Percentiles rank a stretch among this genome's conserved stretches.
phyloP scores from a whole-genome alignment of 2,797 vertebrate genomes.

The Silurus lanzhouensis region DNA sequence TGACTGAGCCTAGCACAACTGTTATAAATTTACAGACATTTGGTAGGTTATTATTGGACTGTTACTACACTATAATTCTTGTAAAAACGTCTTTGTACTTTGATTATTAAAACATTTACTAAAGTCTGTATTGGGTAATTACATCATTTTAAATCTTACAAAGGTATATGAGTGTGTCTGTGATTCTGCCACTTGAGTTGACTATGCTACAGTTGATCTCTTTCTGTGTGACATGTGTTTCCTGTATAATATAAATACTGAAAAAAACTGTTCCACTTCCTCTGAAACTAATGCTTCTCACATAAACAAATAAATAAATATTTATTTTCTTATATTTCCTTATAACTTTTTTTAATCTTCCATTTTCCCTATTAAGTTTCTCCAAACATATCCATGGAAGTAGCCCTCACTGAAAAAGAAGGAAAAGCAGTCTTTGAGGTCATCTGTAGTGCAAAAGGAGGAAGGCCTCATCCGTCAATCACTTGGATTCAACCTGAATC shows the following conservation, averaged over 20 bases:
- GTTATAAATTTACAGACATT: constrained; percentile 67
- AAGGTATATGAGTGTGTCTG: neutral
- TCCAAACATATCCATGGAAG: constrained; percentile 69
- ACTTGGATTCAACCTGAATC: constrained; percentile 63
- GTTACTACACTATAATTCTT: neutral
- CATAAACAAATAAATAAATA: no score
- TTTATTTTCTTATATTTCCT: no score
- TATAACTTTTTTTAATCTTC: constrained; percentile 44
- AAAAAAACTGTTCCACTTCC: constrained; percentile 52
- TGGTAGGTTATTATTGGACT: constrained; percentile 59
- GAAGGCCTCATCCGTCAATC: constrained; percentile 70
- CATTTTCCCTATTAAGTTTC: constrained; percentile 59
- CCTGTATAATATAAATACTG: constrained; percentile 56
- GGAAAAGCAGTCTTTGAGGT: constrained; percentile 69
- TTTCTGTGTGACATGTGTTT: constrained; percentile 42
- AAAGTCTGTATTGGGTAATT: neutral
- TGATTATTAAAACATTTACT: neutral
- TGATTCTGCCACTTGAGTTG: neutral
- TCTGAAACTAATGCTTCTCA: neutral
- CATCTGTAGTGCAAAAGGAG: constrained; percentile 71
- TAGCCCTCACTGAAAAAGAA: constrained; percentile 59
- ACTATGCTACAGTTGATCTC: neutral
- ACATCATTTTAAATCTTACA: neutral
- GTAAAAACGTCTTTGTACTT: neutral
- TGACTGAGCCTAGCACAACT: constrained; percentile 55